Base-by-base conservation (phyloP, 2,113 vertebrate genomes). In the Thinocorus orbignyianus region DNA sequence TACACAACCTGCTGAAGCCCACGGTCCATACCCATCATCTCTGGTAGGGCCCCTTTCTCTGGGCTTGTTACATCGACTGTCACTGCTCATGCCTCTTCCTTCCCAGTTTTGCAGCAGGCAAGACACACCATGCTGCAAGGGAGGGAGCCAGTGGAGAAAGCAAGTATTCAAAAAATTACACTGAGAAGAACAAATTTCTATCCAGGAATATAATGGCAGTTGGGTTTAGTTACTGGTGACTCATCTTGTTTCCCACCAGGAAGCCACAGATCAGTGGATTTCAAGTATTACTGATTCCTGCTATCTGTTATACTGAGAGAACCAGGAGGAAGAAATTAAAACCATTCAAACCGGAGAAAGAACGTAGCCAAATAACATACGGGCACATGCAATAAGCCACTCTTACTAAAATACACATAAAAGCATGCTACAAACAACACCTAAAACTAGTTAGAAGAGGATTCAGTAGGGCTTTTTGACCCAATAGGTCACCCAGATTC, bases 171-270 rank as follows among this genome's bases (percentile, higher is more conserved):
- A 93, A 76, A 78, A 95, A 73, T 51, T 69, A 84, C 44, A 84
- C 39, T 44, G 48, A 91, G 71, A 90, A 51, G 80, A 95, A 74
- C 55, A 62, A 86, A 84, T 79, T 6, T 76, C 30, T 95, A 68
- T 70, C 84, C 58, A 69, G 62, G 89, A 52, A 92, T 46, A 76
- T 37, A 76, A 84, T 41, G 28, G 57, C 71, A 95, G 65, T 83
- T 92, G 69, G 82, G 26, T 94, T 93, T 84, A 91, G 90, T 88
- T 96, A 90, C 48, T 81, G n/a, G 37, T 94, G 92, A 93, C 68
- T 92, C 92, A 94, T 90, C 76, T 78, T 68, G 64, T 78, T 88
- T 93, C 86, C 82, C 82, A 90, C 69, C 82, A 93, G 86, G 93
- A 90, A 94, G 72, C 71, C 80, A 88, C 79, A 81, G 90, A 86